A percentile compares a stretch with the other conserved stretches of the same genome.
Evolutionary conservation across 2,797 vertebrate species (phyloP).

Genomic region (Spinibarbus caldwelli): DNA sequence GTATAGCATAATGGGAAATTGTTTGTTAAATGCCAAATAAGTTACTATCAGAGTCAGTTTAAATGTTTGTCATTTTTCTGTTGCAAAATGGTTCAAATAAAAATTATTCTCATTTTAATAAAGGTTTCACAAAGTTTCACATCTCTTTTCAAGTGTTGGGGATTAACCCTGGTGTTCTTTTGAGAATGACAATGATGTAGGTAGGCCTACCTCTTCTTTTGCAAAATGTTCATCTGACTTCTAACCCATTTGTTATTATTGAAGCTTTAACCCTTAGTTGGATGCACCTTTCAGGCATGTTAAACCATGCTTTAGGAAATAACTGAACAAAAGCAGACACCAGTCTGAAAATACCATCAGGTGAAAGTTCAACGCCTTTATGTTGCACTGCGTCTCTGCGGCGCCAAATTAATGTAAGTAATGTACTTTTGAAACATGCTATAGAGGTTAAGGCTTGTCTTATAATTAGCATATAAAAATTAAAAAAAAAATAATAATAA

Average conservation of each 20-base stretch:
- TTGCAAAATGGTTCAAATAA: neutral
- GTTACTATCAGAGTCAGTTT: neutral
- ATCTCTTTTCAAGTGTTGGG: neutral
- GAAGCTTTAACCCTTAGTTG: neutral
- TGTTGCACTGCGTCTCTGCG: neutral
- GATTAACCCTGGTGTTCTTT: neutral
- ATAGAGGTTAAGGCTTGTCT: neutral
- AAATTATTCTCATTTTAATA: neutral
- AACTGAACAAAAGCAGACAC: neutral
- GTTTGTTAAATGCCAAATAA: slow-evolving; percentile 1
- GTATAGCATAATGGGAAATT: neutral
- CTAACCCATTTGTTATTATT: neutral
- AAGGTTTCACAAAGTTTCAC: neutral
- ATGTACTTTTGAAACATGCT: neutral
- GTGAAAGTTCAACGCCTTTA: neutral
- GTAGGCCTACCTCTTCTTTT: neutral
- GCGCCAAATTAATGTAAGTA: neutral
- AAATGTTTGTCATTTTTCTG: neutral
- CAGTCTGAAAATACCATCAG: neutral
- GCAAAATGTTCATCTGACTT: too few species aligned
- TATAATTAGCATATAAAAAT: too few species aligned
- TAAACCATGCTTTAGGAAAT: neutral
- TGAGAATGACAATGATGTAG: neutral
- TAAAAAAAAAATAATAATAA: too few species aligned
- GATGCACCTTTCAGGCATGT: neutral